A percentile compares a stretch with the other conserved stretches of the same genome.
phyloP scores from a whole-genome alignment of 2,888 invertebrate genomes.

The Rotaria sp. region DNA sequence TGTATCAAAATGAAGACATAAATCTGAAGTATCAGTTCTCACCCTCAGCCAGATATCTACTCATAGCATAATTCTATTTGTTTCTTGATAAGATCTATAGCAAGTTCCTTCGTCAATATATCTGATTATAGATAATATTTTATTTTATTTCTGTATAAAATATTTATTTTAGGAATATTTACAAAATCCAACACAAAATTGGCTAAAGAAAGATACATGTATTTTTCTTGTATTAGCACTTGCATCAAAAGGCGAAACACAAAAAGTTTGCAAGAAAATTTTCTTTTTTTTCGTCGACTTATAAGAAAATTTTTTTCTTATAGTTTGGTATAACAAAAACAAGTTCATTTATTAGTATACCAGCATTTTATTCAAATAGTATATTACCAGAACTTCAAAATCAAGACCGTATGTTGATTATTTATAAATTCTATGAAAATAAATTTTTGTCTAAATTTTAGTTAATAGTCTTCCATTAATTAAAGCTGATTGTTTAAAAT shows the following conservation, averaged over 20 bases:
- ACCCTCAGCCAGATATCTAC: too few relatives aligned
- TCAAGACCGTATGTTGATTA: constrained; percentile 56
- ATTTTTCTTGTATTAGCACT: constrained; percentile 90
- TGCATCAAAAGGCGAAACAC: constrained; percentile 66
- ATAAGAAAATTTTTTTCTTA: constrained; percentile 39
- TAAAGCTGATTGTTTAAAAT: constrained; percentile 91
- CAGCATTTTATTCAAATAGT: constrained; percentile 78
- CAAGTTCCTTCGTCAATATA: too few relatives aligned
- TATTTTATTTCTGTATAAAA: too few relatives aligned
- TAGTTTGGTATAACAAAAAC: constrained; percentile 79
- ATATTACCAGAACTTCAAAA: constrained; percentile 76
- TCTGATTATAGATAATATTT: too few relatives aligned
- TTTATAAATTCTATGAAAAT: neutral
- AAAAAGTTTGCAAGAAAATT: neutral
- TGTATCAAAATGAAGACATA: too few relatives aligned
- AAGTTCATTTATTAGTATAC: constrained; percentile 78
- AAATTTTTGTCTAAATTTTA: constrained; percentile 56
- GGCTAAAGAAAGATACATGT: constrained; percentile 91
- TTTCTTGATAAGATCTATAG: too few relatives aligned
- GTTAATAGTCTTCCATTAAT: constrained; percentile 80
- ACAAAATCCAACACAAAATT: constrained; percentile 69
- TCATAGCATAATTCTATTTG: too few relatives aligned
- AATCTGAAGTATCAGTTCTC: too few relatives aligned
- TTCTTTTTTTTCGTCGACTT: neutral
- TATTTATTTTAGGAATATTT: constrained; percentile 62